Evolutionary conservation across 2,888 invertebrate species (phyloP), one percentile per base, ranked within the genome.

Genomic region (Lissocephala sabroskyi): DNA sequence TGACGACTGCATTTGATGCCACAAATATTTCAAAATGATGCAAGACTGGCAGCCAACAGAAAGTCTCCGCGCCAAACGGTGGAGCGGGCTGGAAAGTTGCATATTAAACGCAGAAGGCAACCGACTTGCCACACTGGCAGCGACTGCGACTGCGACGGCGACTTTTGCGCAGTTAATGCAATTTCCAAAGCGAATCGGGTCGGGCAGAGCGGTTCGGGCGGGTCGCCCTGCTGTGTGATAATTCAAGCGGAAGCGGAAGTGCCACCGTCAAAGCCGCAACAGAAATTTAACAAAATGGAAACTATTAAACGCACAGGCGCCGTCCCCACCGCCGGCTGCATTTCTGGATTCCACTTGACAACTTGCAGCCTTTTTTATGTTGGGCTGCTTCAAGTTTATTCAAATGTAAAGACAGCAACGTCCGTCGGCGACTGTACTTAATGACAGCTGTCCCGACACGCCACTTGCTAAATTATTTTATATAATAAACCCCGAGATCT

Each of bases 1-100:
- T 74, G 73, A 76, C 74, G 76, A 70, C 73, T 73, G 73, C 77
- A 71, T 71, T 73, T 73, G 77, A 76, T 75, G 74, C 75, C 73
- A 65, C 77, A 77, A 77, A 77, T 74, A 77, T 74, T 74, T 74
- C 70, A 74, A 74, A 70, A 76, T 74, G 76, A 65, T 66, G 67
- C 66, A 74, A 68, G 74, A 71, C 71, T 61, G 64, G 59, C 41
- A 58, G 42, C 41, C 35, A 37, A 28, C 32, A 41, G 30, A 37
- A 7, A 23, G 7, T 23, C 23, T 23, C 7, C n/a, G n/a, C n/a
- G n/a, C 4, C 23, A 23, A 23, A 23, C 29, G 43, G 41, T 26
- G 47, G 26, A 7, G 70, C 51, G 42, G 56, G 48, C 9, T 53
- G 63, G 60, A 76, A 74, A 65, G 68, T 70, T 66, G 77, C 70